Base-by-base conservation (phyloP, 1,140 invertebrate species). In the Scaptomyza hsui region DNA sequence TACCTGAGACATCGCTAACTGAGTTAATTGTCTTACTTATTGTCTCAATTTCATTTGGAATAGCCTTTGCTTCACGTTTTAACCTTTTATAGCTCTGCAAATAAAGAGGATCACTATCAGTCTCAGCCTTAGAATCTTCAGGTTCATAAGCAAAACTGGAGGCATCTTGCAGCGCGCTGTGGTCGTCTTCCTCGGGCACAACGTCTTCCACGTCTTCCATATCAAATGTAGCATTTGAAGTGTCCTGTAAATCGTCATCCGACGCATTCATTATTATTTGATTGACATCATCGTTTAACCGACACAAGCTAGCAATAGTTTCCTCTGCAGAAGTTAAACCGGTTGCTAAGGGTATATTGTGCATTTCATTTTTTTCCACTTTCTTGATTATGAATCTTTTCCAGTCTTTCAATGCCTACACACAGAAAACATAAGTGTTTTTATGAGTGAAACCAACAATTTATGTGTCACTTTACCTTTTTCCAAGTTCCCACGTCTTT, bases 371-470 rank as follows among this genome's bases (percentile, higher is more conserved):
- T 45, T 78, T 88, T 12, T 88, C 81, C 24, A 86, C 82, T 45
- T 86, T 86, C 29, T 82, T 86, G 5, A 81, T 64, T 24, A 86
- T 82, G 13, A 88, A 88, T 19, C 82, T 62, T 13, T 86, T 86
- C 81, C 81, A 86, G 82, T 86, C 81, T 53, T 88, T 86, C 18
- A 86, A 32, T 1, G 81, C 82, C 81, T 86, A 7, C 2, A 4
- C 18, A 41, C 13, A 39, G 39, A 48, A 4, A 37, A 21, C 0
- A 2, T 10, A 2, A 5, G 1, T 3, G 1, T 1, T 57, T 21
- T 6, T 10, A 1, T 12, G 13, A 45, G 26, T 9, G 24, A 15
- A n/a, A 32, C 3, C 16, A 4, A 3, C 1, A 0, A 13, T 24
- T 1, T 6, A 15, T 9, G 15, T 15, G 3, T 4, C 7, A 19